Evolutionary conservation across 2,113 vertebrate genomes (phyloP).

Genomic region (Paramisgurnus dabryanus): DNA sequence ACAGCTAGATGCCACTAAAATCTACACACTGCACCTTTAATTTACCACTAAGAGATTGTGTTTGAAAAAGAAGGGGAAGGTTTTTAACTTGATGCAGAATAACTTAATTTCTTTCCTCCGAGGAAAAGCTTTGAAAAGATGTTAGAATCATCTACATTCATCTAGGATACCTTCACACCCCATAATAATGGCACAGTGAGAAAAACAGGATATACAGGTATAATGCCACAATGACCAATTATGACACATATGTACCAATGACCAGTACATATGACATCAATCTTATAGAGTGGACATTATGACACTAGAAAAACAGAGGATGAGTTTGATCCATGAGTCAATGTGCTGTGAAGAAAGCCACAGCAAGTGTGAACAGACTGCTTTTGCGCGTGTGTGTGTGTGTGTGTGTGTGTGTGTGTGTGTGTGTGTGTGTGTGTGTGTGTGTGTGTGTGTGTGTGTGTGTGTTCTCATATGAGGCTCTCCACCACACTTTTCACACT

Average conservation of each 20-base stretch:
- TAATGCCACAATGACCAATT: neutral
- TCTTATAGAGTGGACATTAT: conserved; percentile 12
- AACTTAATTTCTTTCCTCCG: too few species aligned
- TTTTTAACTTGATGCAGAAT: too few species aligned
- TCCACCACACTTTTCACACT: conserved; percentile 53
- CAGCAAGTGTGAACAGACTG: conserved; percentile 48
- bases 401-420: neutral
- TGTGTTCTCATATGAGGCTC: conserved; percentile 45
- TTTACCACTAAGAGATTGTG: too few species aligned
- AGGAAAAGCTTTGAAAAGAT: too few species aligned
- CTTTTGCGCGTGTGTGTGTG: neutral
- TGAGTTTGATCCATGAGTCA: conserved; percentile 49
- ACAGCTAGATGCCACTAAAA: too few species aligned
- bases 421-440: conserved; percentile 26
- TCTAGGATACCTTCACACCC: too few species aligned
- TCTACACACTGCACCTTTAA: too few species aligned
- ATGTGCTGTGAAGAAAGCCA: conserved; percentile 42
- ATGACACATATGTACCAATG: too few species aligned
- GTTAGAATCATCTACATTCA: too few species aligned
- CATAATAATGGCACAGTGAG: too few species aligned
- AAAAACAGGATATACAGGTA: neutral
- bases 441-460: conserved; percentile 19
- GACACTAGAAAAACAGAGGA: conserved; percentile 21
- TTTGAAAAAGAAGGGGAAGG: too few species aligned
- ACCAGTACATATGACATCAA: conserved; percentile 2